Conservation (phyloP, 2,797 vertebrate genomes). For the Allobates femoralis region DNA sequence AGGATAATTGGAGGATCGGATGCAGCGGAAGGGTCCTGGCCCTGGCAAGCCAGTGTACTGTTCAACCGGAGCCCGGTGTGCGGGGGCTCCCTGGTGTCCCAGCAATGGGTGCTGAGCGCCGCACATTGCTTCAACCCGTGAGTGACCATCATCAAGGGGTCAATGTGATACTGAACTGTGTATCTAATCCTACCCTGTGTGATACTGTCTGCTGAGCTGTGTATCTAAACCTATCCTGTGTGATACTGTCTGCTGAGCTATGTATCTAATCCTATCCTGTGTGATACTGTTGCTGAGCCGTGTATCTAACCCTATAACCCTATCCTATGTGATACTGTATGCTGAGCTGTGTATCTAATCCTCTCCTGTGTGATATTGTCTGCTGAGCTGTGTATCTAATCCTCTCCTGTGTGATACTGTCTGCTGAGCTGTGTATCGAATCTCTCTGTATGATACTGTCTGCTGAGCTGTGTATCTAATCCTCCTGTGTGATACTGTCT, state of each 20-base stretch:
- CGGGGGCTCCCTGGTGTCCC: conserved; percentile 78
- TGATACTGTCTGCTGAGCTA: background rate
- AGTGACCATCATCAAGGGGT: background rate
- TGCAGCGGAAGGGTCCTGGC: conserved; percentile 68
- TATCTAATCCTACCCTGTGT: background rate
- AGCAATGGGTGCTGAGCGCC: conserved; percentile 75
- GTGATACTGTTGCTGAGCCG: no score
- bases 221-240: background rate
- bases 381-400: background rate
- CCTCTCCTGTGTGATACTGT: no score
- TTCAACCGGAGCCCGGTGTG: conserved; percentile 73
- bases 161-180: background rate
- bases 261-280: background rate
- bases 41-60: conserved; percentile 77
- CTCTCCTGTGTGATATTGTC: no score
- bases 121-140: conserved; percentile 78
- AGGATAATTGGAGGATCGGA: conserved; percentile 70
- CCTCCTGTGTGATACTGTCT: no score
- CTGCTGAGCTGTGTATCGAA: background rate
- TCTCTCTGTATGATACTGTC: no score
- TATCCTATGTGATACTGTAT: no score
- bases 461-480: background rate
- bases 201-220: background rate
- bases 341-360: background rate
- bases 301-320: no score